Evolutionary conservation across 2,113 vertebrate genomes (phyloP).

Genomic region (Plotosus lineatus): DNA sequence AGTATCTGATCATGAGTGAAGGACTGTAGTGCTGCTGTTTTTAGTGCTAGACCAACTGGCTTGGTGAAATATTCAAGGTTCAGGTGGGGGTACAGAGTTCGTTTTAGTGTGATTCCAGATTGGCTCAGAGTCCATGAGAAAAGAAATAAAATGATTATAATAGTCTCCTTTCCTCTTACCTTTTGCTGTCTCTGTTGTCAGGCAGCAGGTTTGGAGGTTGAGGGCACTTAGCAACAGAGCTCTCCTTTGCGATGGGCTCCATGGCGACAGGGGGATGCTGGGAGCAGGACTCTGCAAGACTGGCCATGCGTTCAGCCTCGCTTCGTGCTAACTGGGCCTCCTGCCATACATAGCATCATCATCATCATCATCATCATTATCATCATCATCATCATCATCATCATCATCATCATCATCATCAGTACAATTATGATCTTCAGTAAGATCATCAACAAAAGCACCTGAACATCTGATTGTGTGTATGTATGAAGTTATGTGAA

Average conservation of each 20-base stretch:
- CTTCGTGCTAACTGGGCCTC: conserved; percentile 84
- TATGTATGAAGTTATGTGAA: conserved; percentile 3
- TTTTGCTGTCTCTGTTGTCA: conserved; percentile 61
- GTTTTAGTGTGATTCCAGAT: not conserved
- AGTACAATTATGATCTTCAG: not conserved
- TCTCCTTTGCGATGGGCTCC: conserved; percentile 76
- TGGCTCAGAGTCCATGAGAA: not conserved
- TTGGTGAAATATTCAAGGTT: too few relatives aligned
- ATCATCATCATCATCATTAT: conserved; percentile 14
- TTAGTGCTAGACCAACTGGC: too few relatives aligned
- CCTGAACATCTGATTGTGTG: not conserved
- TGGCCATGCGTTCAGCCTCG: conserved; percentile 77
- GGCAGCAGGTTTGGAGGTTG: conserved; percentile 50
- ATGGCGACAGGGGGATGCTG: conserved; percentile 74
- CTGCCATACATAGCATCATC: conserved; percentile 62
- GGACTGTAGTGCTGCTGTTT: too few relatives aligned
- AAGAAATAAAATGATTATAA: not conserved
- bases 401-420: not conserved
- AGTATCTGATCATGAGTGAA: not conserved
- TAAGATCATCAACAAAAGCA: not conserved
- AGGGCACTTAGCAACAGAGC: conserved; percentile 63
- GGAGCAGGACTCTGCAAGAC: conserved; percentile 78
- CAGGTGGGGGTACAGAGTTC: not conserved
- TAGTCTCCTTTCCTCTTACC: conserved; percentile 61
- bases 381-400: not conserved